Evolutionary conservation across 2,113 vertebrate genomes (phyloP).

Genomic region (Archocentrus centrarchus): DNA sequence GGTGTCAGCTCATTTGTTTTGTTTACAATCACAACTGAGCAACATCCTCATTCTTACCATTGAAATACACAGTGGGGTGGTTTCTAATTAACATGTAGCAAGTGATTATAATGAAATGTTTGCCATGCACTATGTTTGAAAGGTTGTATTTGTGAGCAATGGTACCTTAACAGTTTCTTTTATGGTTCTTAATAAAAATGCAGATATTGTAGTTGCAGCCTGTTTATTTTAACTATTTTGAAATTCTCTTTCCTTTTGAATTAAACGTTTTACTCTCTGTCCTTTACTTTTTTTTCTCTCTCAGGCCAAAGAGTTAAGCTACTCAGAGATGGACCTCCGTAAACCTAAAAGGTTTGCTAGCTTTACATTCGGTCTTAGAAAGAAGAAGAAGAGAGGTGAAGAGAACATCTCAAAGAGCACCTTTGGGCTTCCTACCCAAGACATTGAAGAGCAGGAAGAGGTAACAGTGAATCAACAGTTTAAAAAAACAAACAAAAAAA

Average conservation of each 20-base stretch:
- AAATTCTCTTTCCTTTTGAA: neutral
- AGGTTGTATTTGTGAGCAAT: neutral
- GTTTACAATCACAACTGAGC: neutral
- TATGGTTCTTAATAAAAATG: neutral
- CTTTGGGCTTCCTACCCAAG: constrained; percentile 20
- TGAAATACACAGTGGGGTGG: neutral
- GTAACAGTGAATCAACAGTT: neutral
- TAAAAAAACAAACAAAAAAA: neutral
- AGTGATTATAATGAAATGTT: neutral
- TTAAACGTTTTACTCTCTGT: neutral
- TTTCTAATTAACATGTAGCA: neutral
- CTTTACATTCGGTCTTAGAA: constrained; percentile 71
- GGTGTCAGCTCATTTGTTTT: constrained; percentile 4
- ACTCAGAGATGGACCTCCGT: constrained; percentile 79
- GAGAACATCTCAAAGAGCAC: constrained; percentile 53
- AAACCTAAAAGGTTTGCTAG: constrained; percentile 67
- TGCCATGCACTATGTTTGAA: neutral
- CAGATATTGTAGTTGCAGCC: neutral
- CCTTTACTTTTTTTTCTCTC: neutral
- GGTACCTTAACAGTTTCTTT: neutral
- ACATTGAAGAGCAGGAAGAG: constrained; percentile 24
- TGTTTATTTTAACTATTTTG: neutral
- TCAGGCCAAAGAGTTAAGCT: constrained; percentile 71
- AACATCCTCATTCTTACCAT: constrained; percentile 8
- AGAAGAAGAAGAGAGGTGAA: constrained; percentile 71